These are phyloP conservation scores for Propsilocerus akamusi DNA, from an alignment of 1,140 invertebrate species.

Conservation along the genomic window DNA sequence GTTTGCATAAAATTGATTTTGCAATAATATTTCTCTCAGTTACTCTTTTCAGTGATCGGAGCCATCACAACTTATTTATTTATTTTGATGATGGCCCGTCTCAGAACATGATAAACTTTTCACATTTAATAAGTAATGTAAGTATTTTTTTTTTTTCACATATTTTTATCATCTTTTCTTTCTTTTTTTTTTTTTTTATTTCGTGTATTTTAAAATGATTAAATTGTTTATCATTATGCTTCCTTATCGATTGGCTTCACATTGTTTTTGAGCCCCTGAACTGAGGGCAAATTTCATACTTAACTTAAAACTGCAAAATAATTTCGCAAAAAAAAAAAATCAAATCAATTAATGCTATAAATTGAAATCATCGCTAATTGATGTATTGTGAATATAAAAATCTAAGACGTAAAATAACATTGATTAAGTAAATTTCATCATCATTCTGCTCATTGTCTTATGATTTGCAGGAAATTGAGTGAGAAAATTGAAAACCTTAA, in stretches of 20 bases:
- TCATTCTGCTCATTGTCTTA: no score
- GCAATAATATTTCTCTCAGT: background rate
- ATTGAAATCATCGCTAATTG: background rate
- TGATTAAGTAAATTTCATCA: no score
- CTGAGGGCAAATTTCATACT: background rate
- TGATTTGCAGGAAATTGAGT: no score
- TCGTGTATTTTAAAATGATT: background rate
- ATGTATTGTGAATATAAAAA: background rate
- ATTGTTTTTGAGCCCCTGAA: background rate
- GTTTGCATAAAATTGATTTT: constrained; percentile 3
- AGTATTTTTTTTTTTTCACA: background rate
- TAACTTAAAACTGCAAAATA: background rate
- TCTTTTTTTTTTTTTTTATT: background rate
- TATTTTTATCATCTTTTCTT: background rate
- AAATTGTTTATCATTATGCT: background rate
- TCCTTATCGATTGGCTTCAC: background rate
- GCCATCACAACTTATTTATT: background rate
- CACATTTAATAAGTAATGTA: constrained; percentile 1
- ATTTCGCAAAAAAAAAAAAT: no score
- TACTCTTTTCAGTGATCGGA: background rate
- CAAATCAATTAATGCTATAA: background rate
- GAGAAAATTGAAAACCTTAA: no score
- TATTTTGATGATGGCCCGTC: background rate
- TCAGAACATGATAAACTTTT: background rate
- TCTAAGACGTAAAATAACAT: no score